Evolutionary conservation across 1,140 invertebrate genomes (phyloP).

Genomic region (Papilio xuthus): DNA sequence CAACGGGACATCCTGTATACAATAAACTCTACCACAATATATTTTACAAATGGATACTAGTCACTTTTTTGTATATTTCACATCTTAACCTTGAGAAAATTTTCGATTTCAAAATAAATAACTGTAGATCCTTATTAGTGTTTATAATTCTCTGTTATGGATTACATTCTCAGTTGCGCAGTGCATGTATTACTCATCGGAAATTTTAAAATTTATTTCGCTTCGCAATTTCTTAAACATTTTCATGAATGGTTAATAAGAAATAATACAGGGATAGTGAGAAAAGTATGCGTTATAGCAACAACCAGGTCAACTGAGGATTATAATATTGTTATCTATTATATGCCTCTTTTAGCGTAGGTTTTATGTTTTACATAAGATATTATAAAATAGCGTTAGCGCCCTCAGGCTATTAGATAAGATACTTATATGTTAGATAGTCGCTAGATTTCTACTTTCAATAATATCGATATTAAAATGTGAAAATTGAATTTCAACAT

Average conservation of each 20-base stretch:
- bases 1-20: neutral
- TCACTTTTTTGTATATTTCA: conserved; percentile 10
- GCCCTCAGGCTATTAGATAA: neutral
- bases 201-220: neutral
- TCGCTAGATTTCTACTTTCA: too few species aligned
- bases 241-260: neutral
- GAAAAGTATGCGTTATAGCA: neutral
- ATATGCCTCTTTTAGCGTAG: neutral
- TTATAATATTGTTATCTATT: neutral
- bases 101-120: conserved; percentile 16
- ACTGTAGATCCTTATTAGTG: conserved; percentile 3
- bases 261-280: neutral
- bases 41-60: neutral
- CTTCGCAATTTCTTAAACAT: neutral
- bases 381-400: neutral
- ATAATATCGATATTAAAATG: too few species aligned
- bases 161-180: neutral
- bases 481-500: too few species aligned
- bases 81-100: neutral
- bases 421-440: neutral
- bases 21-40: neutral
- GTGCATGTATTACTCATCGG: neutral
- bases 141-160: neutral
- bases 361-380: neutral
- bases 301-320: neutral